Conservation (phyloP, 2,888 invertebrate species). For the Stegana nigrithorax region DNA sequence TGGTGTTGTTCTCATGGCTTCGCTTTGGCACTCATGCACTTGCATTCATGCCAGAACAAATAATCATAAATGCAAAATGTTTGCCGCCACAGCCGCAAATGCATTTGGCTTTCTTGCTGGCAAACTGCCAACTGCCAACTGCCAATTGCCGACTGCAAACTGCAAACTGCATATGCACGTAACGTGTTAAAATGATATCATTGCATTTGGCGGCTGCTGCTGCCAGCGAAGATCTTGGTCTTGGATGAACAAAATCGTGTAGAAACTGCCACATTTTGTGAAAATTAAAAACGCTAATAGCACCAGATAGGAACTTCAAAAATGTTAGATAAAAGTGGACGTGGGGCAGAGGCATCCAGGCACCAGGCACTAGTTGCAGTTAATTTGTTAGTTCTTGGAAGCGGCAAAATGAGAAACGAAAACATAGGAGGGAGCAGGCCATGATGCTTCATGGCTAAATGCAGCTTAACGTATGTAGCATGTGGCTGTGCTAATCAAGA, state of each 20-base stretch:
- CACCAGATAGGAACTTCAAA: neutral
- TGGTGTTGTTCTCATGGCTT: neutral
- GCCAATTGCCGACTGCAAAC: too few relatives aligned
- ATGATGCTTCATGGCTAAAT: neutral
- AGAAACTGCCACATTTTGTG: slow-evolving; percentile 21
- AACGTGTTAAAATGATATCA: slow-evolving; percentile 37
- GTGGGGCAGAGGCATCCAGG: neutral
- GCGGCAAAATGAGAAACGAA: slow-evolving; percentile 15
- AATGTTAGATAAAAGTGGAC: neutral
- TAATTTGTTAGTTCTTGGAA: slow-evolving; percentile 51
- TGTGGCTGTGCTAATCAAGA: slow-evolving; percentile 2
- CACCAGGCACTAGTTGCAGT: slow-evolving; percentile 19
- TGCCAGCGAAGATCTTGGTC: too few relatives aligned
- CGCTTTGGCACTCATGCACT: neutral
- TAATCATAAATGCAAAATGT: slow-evolving; percentile 13
- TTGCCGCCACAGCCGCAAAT: neutral
- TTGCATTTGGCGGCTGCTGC: too few relatives aligned
- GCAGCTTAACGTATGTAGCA: neutral
- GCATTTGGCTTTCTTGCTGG: slow-evolving; percentile 6
- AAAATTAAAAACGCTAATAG: slow-evolving; percentile 14
- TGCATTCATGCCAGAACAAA: slow-evolving; percentile 1
- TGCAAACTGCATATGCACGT: neutral
- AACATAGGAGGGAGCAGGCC: neutral
- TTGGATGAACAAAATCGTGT: neutral
- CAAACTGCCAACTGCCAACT: slow-evolving; percentile 38